Evolutionary conservation across 2,888 invertebrate genomes (phyloP), one percentile per base, ranked within the genome.

Genomic region (Germaria angustata): DNA sequence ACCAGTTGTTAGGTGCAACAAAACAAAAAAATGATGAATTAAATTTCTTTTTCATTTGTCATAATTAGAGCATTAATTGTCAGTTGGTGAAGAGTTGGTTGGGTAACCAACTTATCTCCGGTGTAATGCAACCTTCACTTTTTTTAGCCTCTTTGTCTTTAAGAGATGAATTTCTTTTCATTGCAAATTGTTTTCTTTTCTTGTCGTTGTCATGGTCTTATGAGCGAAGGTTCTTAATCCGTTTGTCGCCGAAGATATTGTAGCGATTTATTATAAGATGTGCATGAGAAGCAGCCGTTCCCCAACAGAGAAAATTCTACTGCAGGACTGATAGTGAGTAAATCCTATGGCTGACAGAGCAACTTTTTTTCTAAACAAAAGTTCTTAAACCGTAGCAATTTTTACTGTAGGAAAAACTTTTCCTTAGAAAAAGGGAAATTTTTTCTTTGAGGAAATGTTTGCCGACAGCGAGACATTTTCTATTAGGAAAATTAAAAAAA

Each of bases 11-110:
- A 36, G n/a, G 22, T 57, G 57, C 46, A 20, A 24, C 24, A 44
- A 20, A 15, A 24, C 32, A 28, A 24, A 55, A 49, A 44, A 53
- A 51, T 55, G n/a, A n/a, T n/a, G n/a, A 28, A 28, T 28, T 59
- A 57, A 80, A 76, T 86, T 85, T 85, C 85, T 87, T 89, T 81
- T 87, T 87, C 85, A 84, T 84, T 72, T 84, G 86, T 79, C 89
- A 85, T 87, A 88, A 90, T 88, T 87, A 89, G 89, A 89, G 89
- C 89, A 89, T 90, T 89, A 90, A 90, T 88, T 90, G 90, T 86
- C 86, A 57, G 61, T 51, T 65, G 65, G 17, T 51, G 46, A 49
- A 36, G 84, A 86, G 85, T 85, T 84, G 36, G 75, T 85, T 84
- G 81, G 36, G n/a, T 68, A 86, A 86, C 82, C 81, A 84, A 85